Evolutionary conservation across 2,888 invertebrate genomes (phyloP).

Genomic region (Cantharis rufa): DNA sequence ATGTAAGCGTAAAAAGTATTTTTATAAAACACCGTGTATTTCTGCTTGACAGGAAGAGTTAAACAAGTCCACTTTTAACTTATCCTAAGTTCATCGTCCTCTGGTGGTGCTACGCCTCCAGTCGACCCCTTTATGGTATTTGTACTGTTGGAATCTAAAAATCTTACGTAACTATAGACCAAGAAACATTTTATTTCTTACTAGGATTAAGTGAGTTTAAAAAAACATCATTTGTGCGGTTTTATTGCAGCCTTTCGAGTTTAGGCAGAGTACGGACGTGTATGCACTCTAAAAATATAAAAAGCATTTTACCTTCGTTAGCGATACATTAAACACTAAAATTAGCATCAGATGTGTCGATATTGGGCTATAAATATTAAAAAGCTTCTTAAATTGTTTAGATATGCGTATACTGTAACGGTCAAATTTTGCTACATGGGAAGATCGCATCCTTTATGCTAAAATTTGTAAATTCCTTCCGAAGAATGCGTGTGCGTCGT

Average conservation of each 20-base stretch:
- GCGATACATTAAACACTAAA: background rate
- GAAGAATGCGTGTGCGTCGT: background rate
- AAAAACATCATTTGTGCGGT: slow-evolving; percentile 3
- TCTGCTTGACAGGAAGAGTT: slow-evolving; percentile 33
- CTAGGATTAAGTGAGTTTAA: slow-evolving; percentile 15
- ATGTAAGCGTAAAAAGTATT: slow-evolving; percentile 18
- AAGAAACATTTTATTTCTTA: slow-evolving; percentile 29
- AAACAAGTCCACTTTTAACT: slow-evolving; percentile 35
- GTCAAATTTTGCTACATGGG: background rate
- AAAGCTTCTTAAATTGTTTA: background rate
- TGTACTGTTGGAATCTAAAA: slow-evolving; percentile 34
- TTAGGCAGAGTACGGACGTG: background rate
- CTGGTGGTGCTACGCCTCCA: slow-evolving; percentile 33
- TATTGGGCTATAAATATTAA: background rate
- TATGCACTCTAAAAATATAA: background rate
- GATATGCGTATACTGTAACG: background rate
- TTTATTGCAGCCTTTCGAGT: slow-evolving; percentile 7
- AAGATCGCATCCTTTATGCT: background rate
- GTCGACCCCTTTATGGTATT: slow-evolving; percentile 35
- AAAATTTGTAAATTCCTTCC: background rate
- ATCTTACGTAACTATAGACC: slow-evolving; percentile 32
- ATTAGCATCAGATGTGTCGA: background rate
- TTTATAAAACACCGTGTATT: slow-evolving; percentile 28
- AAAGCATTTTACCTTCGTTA: background rate
- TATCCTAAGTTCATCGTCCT: slow-evolving; percentile 33